Base-by-base conservation (phyloP, 2,888 invertebrate genomes). In the Strigamia maritima region DNA sequence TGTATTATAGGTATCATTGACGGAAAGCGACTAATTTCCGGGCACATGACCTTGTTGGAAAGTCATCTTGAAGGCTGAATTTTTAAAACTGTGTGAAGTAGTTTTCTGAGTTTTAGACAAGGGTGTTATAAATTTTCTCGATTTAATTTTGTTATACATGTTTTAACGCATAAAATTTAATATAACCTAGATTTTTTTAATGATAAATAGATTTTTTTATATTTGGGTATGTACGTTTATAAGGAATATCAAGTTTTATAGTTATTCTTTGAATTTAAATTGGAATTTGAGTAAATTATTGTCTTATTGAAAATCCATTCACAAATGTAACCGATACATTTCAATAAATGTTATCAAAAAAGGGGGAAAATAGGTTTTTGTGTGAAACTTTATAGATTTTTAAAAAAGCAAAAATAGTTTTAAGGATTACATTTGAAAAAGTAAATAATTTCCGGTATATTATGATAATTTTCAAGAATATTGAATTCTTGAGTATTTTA, bases 61-160 rank as follows among this genome's bases (percentile, higher is more conserved):
- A 60, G 60, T 60, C 60, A 60, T 60, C 60, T 24, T 60, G 60
- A 60, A 60, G 60, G 60, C 60, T 60, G 60, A 60, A 60, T 60
- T 60, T 60, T 60, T 60, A 19, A 60, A 60, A 24, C 3, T 60
- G 60, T 60, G 60, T 60, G 60, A 60, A 60, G 24, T 60, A 60
- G 22, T 60, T 60, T 60, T 22, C 8, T 44, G 44, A 6, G 14
- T 44, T 44, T 44, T 14, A 44, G 44, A 44, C 44, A 44, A 44
- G 16, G 14, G 44, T 44, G 44, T 16, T 7, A 44, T 16, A 44
- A 44, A 44, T 44, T 44, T 44, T 7, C 14, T 44, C 16, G 16
- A 44, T 44, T 7, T 44, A n/a, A n/a, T n/a, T n/a, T n/a, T n/a
- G n/a, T n/a, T n/a, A n/a, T n/a, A n/a, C n/a, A n/a, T n/a, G n/a